Percentiles rank a stretch among this genome's conserved stretches.
These are phyloP conservation scores for Graphium colonna DNA, from an alignment of 2,888 invertebrate genomes.

Conservation along the genomic window DNA sequence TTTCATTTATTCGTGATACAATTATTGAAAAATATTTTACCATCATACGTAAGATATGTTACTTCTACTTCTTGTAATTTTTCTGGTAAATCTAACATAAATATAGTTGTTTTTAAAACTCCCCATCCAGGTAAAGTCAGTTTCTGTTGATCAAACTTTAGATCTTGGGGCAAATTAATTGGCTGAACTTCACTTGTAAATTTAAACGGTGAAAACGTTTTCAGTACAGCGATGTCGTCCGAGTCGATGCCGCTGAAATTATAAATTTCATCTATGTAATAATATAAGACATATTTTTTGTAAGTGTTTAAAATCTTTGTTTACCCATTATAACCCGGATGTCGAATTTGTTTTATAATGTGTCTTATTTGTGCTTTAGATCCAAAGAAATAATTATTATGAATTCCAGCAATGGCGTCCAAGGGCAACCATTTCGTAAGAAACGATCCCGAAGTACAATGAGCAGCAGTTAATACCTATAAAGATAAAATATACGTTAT, in stretches of 20 bases:
- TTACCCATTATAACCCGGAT: constrained; percentile 71
- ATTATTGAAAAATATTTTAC: constrained; percentile 41
- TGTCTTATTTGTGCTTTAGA: constrained; percentile 52
- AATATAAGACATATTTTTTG: background rate
- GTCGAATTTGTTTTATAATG: constrained; percentile 53
- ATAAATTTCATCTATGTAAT: background rate
- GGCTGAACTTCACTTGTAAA: constrained; percentile 62
- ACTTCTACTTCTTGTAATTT: constrained; percentile 68
- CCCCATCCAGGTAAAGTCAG: constrained; percentile 76
- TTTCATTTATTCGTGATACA: no score
- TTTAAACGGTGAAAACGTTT: constrained; percentile 46
- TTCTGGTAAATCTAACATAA: constrained; percentile 59
- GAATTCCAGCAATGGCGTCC: constrained; percentile 69
- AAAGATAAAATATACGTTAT: background rate
- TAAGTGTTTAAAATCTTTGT: constrained; percentile 6
- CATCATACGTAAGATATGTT: constrained; percentile 53
- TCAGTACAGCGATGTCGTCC: constrained; percentile 78
- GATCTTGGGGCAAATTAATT: constrained; percentile 59
- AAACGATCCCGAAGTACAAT: constrained; percentile 61
- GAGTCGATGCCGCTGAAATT: constrained; percentile 61
- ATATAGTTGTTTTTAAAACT: constrained; percentile 51
- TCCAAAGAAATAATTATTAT: constrained; percentile 53
- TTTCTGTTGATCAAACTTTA: constrained; percentile 36
- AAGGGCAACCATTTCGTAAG: constrained; percentile 55
- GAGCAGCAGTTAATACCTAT: constrained; percentile 69